Conservation (phyloP, 2,888 invertebrate species). For the Adelphocoris suturalis region DNA sequence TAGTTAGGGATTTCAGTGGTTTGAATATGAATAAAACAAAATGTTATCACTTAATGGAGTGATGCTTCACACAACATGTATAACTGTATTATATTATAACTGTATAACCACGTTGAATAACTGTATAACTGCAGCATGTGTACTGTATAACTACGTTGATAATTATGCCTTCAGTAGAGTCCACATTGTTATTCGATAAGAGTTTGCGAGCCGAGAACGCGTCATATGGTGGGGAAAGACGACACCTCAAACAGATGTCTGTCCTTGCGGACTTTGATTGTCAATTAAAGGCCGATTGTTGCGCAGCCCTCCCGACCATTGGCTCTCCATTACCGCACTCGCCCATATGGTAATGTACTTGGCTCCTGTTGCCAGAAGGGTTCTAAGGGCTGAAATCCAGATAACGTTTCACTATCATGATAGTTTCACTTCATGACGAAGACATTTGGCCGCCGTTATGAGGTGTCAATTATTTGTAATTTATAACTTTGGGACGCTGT, state of each 20-base stretch:
- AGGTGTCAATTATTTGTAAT: slow-evolving; percentile 32
- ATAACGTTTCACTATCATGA: slow-evolving; percentile 27
- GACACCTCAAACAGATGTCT: slow-evolving; percentile 63
- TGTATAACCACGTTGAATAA: too few species aligned
- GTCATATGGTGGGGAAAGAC: slow-evolving; percentile 65
- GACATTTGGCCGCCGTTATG: slow-evolving; percentile 20
- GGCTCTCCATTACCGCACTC: slow-evolving; percentile 46
- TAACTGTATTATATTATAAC: too few species aligned
- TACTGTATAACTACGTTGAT: too few species aligned
- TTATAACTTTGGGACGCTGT: not conserved
- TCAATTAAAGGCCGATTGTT: slow-evolving; percentile 68
- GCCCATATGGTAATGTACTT: slow-evolving; percentile 57
- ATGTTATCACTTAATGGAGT: too few species aligned
- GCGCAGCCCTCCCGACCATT: slow-evolving; percentile 27
- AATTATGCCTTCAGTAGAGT: too few species aligned
- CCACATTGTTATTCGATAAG: too few species aligned
- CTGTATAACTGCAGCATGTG: too few species aligned
- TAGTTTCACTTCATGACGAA: not conserved
- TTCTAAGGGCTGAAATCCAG: not conserved
- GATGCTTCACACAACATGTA: too few species aligned
- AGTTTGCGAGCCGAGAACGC: too few species aligned
- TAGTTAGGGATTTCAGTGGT: too few species aligned
- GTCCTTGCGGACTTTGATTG: slow-evolving; percentile 54
- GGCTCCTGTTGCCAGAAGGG: not conserved
- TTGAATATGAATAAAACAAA: too few species aligned